A percentile compares a stretch with the other conserved stretches of the same genome.
Conservation (phyloP, 2,888 invertebrate genomes). For the Craniophora ligustri region DNA sequence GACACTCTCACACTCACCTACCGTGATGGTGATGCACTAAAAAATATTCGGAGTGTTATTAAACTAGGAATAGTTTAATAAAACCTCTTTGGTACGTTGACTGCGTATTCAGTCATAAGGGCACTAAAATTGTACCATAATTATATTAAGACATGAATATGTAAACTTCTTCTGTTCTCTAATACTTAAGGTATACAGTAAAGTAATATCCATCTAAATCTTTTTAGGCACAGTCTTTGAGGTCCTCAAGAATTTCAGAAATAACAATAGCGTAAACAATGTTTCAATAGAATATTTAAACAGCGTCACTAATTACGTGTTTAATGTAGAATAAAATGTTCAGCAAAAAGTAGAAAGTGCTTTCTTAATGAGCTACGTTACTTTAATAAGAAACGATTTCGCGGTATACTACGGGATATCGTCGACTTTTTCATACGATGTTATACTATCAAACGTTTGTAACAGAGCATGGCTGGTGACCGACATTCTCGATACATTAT, state of each 20-base stretch:
- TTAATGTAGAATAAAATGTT: neutral
- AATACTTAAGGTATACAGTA: no score
- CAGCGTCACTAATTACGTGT: conserved; percentile 4
- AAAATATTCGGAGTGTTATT: no score
- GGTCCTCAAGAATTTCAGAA: neutral
- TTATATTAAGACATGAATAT: no score
- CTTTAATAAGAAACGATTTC: conserved; percentile 20
- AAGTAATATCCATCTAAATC: neutral
- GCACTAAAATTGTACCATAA: no score
- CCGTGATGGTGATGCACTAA: no score
- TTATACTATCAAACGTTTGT: conserved; percentile 45
- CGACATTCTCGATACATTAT: conserved; percentile 53
- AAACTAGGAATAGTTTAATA: no score
- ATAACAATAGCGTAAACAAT: neutral
- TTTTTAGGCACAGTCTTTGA: neutral
- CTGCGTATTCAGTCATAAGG: no score
- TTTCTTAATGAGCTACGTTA: conserved; percentile 21
- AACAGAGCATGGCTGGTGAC: conserved; percentile 58
- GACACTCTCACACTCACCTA: no score
- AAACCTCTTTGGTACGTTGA: no score
- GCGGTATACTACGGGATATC: conserved; percentile 15
- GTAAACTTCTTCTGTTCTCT: no score
- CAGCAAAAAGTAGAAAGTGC: conserved; percentile 21
- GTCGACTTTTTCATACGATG: conserved; percentile 23
- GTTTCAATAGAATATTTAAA: conserved; percentile 10